Evolutionary conservation across 1,140 invertebrate genomes (phyloP).

Genomic region (Maconellicoccus hirsutus): DNA sequence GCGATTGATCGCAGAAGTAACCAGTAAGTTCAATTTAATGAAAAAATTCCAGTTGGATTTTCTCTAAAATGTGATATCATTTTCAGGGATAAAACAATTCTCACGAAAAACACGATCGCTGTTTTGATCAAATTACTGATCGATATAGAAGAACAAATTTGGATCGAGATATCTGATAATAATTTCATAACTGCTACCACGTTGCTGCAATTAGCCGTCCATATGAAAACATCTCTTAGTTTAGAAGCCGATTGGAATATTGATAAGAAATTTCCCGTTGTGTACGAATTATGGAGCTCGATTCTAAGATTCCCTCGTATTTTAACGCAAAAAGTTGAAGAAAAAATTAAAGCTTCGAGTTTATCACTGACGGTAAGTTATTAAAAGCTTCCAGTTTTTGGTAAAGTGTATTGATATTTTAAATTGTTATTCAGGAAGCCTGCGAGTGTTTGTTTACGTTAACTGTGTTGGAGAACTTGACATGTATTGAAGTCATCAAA

Average conservation of each 20-base stretch:
- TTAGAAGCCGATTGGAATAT: background rate
- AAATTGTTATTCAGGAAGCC: background rate
- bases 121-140: slow-evolving; percentile 2
- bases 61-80: background rate
- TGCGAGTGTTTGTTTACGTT: slow-evolving; percentile 6
- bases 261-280: slow-evolving; percentile 2
- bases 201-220: background rate
- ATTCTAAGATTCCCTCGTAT: background rate
- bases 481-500: background rate
- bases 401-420: background rate
- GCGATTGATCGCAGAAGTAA: background rate
- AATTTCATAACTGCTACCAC: background rate
- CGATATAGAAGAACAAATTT: slow-evolving; percentile 11
- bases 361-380: background rate
- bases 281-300: background rate
- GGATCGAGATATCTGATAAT: background rate
- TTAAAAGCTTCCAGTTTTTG: background rate
- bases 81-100: background rate
- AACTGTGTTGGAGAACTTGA: background rate
- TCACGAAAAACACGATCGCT: background rate
- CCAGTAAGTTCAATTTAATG: no score
- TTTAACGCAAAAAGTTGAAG: background rate
- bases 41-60: no score
- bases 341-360: background rate
- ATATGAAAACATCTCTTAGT: background rate